Conservation (phyloP, 1,140 invertebrate species). For the Meteorus sp. region DNA sequence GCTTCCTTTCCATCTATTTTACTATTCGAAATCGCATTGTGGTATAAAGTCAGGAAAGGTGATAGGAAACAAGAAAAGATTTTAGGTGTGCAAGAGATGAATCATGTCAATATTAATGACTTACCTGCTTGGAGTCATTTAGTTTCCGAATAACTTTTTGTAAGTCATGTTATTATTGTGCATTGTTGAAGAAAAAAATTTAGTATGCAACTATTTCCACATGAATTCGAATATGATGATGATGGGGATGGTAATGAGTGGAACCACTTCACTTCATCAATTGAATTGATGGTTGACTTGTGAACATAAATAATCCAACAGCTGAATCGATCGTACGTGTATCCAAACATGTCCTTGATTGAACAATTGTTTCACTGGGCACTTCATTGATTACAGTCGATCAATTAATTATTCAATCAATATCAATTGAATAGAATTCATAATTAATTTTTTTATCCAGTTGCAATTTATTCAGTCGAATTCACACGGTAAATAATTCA, state of each 20-base stretch:
- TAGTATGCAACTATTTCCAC: too few species aligned
- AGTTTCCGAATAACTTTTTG: constrained; percentile 2
- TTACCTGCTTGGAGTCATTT: constrained; percentile 20
- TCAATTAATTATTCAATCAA: too few species aligned
- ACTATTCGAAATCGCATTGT: too few species aligned
- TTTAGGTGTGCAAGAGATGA: too few species aligned
- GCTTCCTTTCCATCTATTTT: too few species aligned
- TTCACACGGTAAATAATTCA: too few species aligned
- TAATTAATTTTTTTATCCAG: too few species aligned
- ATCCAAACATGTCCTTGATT: neutral
- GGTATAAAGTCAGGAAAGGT: too few species aligned
- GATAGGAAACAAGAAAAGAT: neutral
- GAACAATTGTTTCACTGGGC: neutral
- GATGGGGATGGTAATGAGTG: neutral
- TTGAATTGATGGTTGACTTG: neutral
- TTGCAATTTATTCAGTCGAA: too few species aligned
- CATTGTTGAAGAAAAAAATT: neutral
- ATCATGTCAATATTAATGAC: neutral
- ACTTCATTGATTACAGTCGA: constrained; percentile 2
- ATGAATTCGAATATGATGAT: too few species aligned
- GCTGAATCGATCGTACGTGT: neutral
- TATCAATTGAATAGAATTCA: too few species aligned
- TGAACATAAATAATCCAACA: too few species aligned
- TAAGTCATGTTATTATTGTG: neutral
- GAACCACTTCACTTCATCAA: neutral